Conservation (phyloP, 2,113 vertebrate genomes). For the Paraplagusia blochii region DNA sequence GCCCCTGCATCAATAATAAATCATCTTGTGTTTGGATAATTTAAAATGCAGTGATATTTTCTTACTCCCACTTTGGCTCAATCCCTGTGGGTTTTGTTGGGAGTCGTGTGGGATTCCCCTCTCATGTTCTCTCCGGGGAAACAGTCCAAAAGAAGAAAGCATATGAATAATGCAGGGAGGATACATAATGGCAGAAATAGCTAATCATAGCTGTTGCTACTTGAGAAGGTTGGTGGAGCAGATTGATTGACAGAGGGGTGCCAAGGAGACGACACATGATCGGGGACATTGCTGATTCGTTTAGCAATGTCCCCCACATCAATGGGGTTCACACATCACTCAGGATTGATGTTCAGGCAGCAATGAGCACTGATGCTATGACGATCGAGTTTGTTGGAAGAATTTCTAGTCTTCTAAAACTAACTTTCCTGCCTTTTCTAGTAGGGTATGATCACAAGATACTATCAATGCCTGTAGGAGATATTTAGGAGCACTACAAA, state of each 20-base stretch:
- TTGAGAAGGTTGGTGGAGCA: constrained; percentile 53
- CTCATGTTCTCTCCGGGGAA: constrained; percentile 57
- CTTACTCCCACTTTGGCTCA: constrained; percentile 51
- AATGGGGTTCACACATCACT: constrained; percentile 31
- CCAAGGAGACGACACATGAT: constrained; percentile 45
- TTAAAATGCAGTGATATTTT: constrained; percentile 67
- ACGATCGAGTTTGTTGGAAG: too few relatives aligned
- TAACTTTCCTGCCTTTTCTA: constrained; percentile 37
- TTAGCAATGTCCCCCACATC: constrained; percentile 30
- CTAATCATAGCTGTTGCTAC: constrained; percentile 70
- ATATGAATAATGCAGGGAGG: constrained; percentile 70
- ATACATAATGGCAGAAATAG: constrained; percentile 74
- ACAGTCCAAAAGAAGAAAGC: constrained; percentile 43
- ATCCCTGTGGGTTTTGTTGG: constrained; percentile 43
- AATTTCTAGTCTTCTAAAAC: too few relatives aligned
- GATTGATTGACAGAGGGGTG: constrained; percentile 57
- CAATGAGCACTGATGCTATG: constrained; percentile 13
- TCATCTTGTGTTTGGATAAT: constrained; percentile 52
- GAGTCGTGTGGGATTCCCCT: constrained; percentile 66
- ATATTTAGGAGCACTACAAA: too few relatives aligned
- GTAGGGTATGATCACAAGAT: too few relatives aligned
- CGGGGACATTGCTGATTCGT: constrained; percentile 43
- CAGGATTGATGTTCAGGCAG: constrained; percentile 3
- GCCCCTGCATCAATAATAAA: constrained; percentile 68
- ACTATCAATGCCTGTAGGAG: too few relatives aligned